A percentile compares a stretch with the other conserved stretches of the same genome.
Evolutionary conservation across 2,888 invertebrate genomes (phyloP).

Genomic region (Nymphalis polychloros): DNA sequence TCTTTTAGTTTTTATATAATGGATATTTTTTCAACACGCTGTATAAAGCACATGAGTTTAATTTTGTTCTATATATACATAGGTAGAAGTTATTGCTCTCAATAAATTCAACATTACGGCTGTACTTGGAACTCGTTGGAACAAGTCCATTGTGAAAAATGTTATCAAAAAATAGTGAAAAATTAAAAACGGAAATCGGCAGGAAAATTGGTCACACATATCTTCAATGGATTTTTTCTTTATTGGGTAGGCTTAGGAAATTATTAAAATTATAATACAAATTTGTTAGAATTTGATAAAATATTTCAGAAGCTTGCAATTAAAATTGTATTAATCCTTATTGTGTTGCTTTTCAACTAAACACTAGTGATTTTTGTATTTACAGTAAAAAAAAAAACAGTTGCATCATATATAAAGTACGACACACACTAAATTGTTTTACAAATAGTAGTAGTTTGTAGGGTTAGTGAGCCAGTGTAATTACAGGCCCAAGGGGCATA

Average conservation of each 20-base stretch:
- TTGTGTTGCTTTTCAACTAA: background rate
- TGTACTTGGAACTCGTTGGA: background rate
- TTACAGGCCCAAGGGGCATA: too few relatives aligned
- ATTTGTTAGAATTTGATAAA: too few relatives aligned
- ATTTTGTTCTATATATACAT: background rate
- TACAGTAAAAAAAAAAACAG: background rate
- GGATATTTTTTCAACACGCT: too few relatives aligned
- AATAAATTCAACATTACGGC: background rate
- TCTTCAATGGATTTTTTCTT: constrained; percentile 43
- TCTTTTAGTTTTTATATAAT: too few relatives aligned
- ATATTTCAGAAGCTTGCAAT: too few relatives aligned
- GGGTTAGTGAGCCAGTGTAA: too few relatives aligned
- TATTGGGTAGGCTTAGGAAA: constrained; percentile 39
- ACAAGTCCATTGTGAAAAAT: background rate
- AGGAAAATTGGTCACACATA: constrained; percentile 38
- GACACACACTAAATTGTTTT: too few relatives aligned
- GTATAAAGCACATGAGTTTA: background rate
- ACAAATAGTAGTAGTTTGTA: too few relatives aligned
- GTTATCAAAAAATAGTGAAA: background rate
- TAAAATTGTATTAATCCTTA: background rate
- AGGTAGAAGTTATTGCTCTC: background rate
- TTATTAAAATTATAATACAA: too few relatives aligned
- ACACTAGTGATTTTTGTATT: background rate
- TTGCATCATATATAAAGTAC: too few relatives aligned
- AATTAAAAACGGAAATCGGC: background rate